Evolutionary conservation across 37 sponge, comb jelly and placozoan species (phyloP), one percentile per base, ranked within the genome.

Genomic region (Cladorhizidae sp.): DNA sequence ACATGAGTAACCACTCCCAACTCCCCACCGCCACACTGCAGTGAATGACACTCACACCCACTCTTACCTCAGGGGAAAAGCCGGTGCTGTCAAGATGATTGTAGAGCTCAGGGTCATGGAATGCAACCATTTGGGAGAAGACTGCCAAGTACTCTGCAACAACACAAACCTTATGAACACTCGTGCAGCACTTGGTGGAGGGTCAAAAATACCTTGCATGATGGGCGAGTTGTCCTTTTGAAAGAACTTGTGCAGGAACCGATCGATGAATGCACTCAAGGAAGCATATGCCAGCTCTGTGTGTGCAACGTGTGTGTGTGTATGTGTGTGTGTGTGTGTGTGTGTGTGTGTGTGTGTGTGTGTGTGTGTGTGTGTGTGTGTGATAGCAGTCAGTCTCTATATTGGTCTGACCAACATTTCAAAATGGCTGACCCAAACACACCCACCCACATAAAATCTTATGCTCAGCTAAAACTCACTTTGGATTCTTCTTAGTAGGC

Each of bases 191-290:
- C 93, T 49, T 92, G 83, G 41, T 92, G 55, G 21, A 92, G 98
- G 28, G 79, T 83, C 64, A 97, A 93, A 37, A 93, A 74, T 25
- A 91, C 95, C 95, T 89, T 94, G 92, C 92, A 96, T 96, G 26
- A 98, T 85, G 26, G 89, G 75, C 8, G 97, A 94, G 79, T 98
- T 98, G 72, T 98, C 95, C 74, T 92, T 91, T 32, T 87, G 83
- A 80, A 98, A 98, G 86, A 98, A 98, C 61, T 94, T 88, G 85
- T 92, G 85, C 29, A 98, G 79, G 77, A 95, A 98, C 75, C 95
- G 93, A 54, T 83, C 79, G 25, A 98, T 91, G 84, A 96, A 98
- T 31, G 95, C 80, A 57, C 45, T 67, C 55, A 98, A 73, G 69
- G 84, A 90, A 22, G 99, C 88, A 67, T 64, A 92, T 0, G 97